phyloP scores from a whole-genome alignment of 2,888 invertebrate genomes.

The Tenthredo scrophulariae region DNA sequence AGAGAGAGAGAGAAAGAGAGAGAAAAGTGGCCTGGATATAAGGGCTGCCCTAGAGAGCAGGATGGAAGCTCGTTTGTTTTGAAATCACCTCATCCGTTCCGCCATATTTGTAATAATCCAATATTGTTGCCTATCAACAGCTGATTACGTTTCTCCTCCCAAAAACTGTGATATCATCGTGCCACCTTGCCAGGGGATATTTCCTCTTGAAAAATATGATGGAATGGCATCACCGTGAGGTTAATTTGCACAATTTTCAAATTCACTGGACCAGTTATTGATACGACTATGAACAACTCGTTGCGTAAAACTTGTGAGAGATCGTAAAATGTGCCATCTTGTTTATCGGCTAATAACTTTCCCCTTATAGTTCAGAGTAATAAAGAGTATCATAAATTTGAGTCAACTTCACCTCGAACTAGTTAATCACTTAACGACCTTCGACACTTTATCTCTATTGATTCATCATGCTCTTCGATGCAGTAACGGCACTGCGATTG shows the following conservation, averaged over 20 bases:
- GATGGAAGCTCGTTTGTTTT: constrained; percentile 40
- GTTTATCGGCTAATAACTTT: constrained; percentile 48
- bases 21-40: not conserved
- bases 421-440: constrained; percentile 1
- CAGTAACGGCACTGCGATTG: not conserved
- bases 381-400: constrained; percentile 39
- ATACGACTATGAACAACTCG: not conserved
- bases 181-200: not conserved
- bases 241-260: constrained; percentile 6
- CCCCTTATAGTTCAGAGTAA: constrained; percentile 20
- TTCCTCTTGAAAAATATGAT: not conserved
- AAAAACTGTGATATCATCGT: not conserved
- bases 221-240: not conserved
- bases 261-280: not conserved
- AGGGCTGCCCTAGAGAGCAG: constrained; percentile 10
- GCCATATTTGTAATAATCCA: constrained; percentile 42
- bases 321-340: constrained; percentile 24
- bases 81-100: constrained; percentile 23
- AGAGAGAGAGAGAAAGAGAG: not conserved
- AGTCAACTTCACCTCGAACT: constrained; percentile 14
- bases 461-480: not conserved
- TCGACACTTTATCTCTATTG: not conserved
- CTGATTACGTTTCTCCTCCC: constrained; percentile 18
- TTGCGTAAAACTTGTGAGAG: not conserved
- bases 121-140: constrained; percentile 41